Evolutionary conservation across 2,797 vertebrate species (phyloP).

Genomic region (Ctenopoma multispine): DNA sequence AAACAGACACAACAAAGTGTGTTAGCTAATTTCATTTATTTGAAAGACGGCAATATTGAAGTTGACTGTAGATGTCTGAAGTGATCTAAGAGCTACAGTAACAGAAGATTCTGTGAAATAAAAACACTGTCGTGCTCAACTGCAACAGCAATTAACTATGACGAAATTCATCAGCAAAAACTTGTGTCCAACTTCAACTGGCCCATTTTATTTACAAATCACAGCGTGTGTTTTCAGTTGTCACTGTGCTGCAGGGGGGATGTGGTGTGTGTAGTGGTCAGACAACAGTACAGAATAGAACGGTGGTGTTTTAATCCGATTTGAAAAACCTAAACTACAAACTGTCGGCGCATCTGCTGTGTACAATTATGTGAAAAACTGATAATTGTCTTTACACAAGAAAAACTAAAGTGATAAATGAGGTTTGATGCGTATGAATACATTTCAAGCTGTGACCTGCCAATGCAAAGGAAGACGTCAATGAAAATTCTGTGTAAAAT

Average conservation of each 20-base stretch:
- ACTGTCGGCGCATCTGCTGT: conserved; percentile 37
- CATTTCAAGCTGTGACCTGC: conserved; percentile 10
- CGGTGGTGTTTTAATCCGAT: conserved; percentile 41
- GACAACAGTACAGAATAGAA: conserved; percentile 25
- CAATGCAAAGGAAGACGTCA: conserved; percentile 38
- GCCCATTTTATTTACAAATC: conserved; percentile 38
- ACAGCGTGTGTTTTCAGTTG: conserved; percentile 7
- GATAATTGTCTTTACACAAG: conserved; percentile 14
- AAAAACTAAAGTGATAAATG: conserved; percentile 14
- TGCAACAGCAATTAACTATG: conserved; percentile 21
- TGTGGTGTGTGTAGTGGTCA: conserved; percentile 15
- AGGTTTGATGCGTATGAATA: conserved; percentile 22
- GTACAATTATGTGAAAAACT: conserved; percentile 8
- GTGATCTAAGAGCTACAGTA: conserved; percentile 40
- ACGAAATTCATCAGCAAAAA: conserved; percentile 24
- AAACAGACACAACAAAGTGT: neutral
- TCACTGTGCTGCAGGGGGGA: conserved; percentile 8
- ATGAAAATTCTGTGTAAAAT: neutral
- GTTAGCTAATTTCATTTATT: conserved; percentile 75
- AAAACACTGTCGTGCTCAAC: conserved; percentile 34
- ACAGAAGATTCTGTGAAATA: conserved; percentile 20
- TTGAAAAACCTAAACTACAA: conserved; percentile 34
- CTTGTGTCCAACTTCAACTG: conserved; percentile 6
- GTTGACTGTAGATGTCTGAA: conserved; percentile 54
- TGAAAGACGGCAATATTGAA: conserved; percentile 64